These are phyloP conservation scores for Chrosomus eos DNA, from an alignment of 2,797 vertebrate species.

Conservation along the genomic window DNA sequence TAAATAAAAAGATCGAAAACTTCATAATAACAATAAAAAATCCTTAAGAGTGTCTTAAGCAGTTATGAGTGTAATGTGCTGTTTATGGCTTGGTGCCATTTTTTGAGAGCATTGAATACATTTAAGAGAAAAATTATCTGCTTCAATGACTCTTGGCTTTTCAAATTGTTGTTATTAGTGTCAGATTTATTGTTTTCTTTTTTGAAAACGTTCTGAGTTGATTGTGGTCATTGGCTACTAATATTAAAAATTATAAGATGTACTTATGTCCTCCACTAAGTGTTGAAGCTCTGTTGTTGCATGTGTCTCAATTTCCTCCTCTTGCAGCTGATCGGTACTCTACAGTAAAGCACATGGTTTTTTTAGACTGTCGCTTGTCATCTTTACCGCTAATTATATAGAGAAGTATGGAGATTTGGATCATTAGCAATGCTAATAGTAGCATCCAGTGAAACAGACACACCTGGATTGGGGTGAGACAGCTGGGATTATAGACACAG, in stretches of 20 bases:
- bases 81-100: constrained; percentile 38
- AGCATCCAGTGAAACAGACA: constrained; percentile 63
- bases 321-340: constrained; percentile 31
- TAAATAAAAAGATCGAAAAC: background rate
- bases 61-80: constrained; percentile 30
- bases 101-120: constrained; percentile 41
- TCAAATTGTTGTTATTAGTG: constrained; percentile 38
- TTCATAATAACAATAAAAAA: constrained; percentile 15
- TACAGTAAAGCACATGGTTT: constrained; percentile 50
- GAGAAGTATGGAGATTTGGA: constrained; percentile 63
- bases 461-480: constrained; percentile 63
- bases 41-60: constrained; percentile 21
- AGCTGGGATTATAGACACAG: constrained; percentile 65
- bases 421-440: constrained; percentile 66
- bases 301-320: background rate
- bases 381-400: constrained; percentile 65
- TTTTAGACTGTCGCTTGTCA: constrained; percentile 54
- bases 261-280: background rate
- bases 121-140: constrained; percentile 33
- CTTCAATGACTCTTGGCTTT: constrained; percentile 37
- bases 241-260: background rate
- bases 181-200: constrained; percentile 15
- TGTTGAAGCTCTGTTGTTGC: constrained; percentile 8
- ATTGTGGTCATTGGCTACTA: constrained; percentile 27
- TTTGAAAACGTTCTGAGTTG: background rate